These are phyloP conservation scores for Oscheius sp. DNA, from an alignment of 2,888 invertebrate genomes.

Conservation along the genomic window DNA sequence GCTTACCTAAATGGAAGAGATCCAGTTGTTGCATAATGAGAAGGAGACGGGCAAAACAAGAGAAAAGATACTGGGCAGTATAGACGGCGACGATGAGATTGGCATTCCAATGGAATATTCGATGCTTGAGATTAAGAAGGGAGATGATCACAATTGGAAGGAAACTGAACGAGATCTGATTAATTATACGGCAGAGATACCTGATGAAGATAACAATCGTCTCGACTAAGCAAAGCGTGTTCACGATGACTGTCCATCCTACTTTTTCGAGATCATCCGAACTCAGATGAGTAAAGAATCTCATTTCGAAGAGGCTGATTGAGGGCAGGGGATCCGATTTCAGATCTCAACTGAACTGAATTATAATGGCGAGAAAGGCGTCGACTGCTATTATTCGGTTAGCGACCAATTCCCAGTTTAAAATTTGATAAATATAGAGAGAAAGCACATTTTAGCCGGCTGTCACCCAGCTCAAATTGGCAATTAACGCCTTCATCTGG, in stretches of 20 bases:
- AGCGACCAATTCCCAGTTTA: no score
- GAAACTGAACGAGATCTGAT: background rate
- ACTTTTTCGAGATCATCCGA: background rate
- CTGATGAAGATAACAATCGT: background rate
- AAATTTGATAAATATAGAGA: no score
- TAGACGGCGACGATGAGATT: conserved; percentile 13
- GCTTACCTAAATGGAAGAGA: background rate
- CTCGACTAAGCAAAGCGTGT: background rate
- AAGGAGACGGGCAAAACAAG: conserved; percentile 1
- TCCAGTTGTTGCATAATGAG: conserved; percentile 6
- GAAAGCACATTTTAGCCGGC: no score
- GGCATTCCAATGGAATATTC: conserved; percentile 17
- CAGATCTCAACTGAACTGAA: no score
- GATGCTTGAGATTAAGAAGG: background rate
- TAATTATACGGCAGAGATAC: background rate
- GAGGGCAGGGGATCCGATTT: no score
- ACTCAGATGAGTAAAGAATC: background rate
- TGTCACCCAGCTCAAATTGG: no score
- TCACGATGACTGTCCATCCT: background rate
- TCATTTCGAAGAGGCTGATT: background rate
- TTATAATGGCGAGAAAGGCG: no score
- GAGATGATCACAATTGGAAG: background rate
- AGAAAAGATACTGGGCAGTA: background rate
- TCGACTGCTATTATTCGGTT: no score
- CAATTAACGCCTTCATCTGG: no score